Evolutionary conservation across 53 echinoderm and acorn worm species (phyloP).

Genomic region (Astropecten irregularis): DNA sequence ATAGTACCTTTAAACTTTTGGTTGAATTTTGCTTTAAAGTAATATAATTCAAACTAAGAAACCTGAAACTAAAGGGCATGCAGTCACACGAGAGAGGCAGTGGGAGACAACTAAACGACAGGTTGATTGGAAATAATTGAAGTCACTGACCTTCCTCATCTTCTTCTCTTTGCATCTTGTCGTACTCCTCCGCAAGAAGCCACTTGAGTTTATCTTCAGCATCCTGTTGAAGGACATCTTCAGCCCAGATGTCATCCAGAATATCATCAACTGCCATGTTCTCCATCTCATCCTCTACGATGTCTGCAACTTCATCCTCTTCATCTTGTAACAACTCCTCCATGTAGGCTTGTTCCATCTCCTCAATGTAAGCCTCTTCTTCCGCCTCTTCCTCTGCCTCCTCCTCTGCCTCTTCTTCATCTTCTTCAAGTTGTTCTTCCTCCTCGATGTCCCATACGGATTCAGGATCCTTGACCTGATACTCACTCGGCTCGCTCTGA

Average conservation of each 20-base stretch:
- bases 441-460: no score
- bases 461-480: no score
- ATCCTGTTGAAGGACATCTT: constrained; percentile 63
- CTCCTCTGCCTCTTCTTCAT: background rate
- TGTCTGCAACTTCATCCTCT: constrained; percentile 20
- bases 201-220: constrained; percentile 55
- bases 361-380: background rate
- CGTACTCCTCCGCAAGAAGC: constrained; percentile 49
- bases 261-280: constrained; percentile 29
- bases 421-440: background rate
- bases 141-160: no score
- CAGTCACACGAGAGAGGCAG: no score
- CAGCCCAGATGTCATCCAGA: constrained; percentile 68
- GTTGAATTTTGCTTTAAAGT: no score
- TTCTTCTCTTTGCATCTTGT: constrained; percentile 18
- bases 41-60: no score
- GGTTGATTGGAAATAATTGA: no score
- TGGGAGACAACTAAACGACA: no score
- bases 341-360: background rate
- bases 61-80: no score
- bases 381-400: background rate
- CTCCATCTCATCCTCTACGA: constrained; percentile 55
- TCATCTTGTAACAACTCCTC: background rate
- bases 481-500: background rate
- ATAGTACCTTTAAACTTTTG: no score